These are phyloP conservation scores for Corydoras maculifer DNA, from an alignment of 2,113 vertebrate genomes.

Conservation along the genomic window DNA sequence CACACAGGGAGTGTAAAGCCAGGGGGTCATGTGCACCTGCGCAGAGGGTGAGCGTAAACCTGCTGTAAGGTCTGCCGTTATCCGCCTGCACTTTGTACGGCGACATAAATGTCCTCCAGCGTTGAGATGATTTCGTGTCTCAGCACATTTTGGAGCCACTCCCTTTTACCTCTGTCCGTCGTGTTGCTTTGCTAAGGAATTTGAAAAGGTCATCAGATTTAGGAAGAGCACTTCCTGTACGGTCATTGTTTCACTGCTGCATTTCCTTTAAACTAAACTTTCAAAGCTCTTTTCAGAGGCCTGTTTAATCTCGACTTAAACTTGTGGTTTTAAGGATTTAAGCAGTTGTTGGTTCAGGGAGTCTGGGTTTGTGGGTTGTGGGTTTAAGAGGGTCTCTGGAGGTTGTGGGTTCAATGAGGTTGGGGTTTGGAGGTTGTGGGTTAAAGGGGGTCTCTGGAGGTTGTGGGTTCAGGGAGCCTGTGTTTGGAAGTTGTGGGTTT, in stretches of 20 bases:
- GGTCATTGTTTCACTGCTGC: constrained; percentile 10
- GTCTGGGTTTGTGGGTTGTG: no score
- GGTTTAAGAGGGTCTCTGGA: no score
- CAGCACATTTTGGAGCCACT: not conserved
- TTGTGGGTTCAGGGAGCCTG: no score
- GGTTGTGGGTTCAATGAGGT: no score
- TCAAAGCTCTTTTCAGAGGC: not conserved
- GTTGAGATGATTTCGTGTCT: not conserved
- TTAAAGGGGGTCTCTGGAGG: no score
- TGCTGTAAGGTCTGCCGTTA: not conserved
- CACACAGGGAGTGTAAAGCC: not conserved
- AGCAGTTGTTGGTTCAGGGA: no score
- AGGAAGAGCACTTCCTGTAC: constrained; percentile 15
- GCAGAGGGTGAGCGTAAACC: not conserved
- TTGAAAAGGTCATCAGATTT: constrained; percentile 16
- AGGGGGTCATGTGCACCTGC: not conserved
- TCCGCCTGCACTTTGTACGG: constrained; percentile 1
- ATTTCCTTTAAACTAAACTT: not conserved
- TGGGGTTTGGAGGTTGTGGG: no score
- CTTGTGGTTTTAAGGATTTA: not conserved
- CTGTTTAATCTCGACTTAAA: no score
- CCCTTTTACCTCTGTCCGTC: not conserved
- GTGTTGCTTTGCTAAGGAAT: constrained; percentile 16
- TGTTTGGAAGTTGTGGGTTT: no score
- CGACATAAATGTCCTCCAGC: not conserved